These are phyloP conservation scores for Zaprionus tsacasi DNA, from an alignment of 1,140 invertebrate genomes.

Conservation along the genomic window DNA sequence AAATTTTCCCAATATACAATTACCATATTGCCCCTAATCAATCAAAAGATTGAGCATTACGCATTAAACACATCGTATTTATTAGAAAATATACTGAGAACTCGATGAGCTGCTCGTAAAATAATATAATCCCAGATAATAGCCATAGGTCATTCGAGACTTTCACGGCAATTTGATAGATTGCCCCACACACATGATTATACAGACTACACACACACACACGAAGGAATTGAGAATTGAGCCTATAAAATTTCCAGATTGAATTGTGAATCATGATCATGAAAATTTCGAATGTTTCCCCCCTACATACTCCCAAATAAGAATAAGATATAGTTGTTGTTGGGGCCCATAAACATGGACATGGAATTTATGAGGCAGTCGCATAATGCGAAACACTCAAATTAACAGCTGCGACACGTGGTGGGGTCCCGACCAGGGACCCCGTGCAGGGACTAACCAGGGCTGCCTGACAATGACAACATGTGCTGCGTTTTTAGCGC, in stretches of 20 bases:
- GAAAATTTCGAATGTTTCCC: constrained; percentile 23
- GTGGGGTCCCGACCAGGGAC: neutral
- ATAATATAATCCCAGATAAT: neutral
- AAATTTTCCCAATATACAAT: neutral
- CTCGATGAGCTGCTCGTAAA: neutral
- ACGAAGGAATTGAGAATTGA: neutral
- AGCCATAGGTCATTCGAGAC: neutral
- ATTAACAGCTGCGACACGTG: constrained; percentile 57
- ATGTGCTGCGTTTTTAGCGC: constrained; percentile 28
- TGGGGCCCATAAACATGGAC: constrained; percentile 33
- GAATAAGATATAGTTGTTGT: constrained; percentile 26
- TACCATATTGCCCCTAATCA: neutral
- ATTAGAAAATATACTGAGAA: constrained; percentile 1
- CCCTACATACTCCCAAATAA: neutral
- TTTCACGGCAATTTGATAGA: constrained; percentile 12
- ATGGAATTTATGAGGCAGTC: constrained; percentile 47
- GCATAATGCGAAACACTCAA: constrained; percentile 53
- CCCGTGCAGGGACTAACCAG: neutral
- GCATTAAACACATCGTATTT: neutral
- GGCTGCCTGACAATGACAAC: constrained; percentile 13
- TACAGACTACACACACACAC: too few relatives aligned
- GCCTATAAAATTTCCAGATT: constrained; percentile 24
- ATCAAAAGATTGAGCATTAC: neutral
- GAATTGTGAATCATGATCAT: constrained; percentile 15
- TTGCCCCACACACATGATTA: neutral